These are phyloP conservation scores for Gymnoscopelus microlampas DNA, from an alignment of 2,797 vertebrate genomes.

Conservation along the genomic window DNA sequence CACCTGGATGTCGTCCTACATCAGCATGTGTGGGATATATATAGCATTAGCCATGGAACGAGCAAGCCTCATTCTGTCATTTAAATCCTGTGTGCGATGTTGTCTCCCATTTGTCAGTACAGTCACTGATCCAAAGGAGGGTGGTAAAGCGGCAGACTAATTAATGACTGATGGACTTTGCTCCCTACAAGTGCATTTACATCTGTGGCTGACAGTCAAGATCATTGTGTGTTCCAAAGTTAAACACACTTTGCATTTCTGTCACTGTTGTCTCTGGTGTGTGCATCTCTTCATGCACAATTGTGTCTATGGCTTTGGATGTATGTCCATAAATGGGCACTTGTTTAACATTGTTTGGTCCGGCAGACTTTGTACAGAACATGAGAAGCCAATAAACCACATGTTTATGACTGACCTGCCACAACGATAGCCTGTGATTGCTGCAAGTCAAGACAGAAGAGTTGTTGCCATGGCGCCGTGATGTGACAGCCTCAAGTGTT, in stretches of 20 bases:
- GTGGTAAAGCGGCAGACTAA: constrained; percentile 46
- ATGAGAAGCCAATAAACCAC: constrained; percentile 26
- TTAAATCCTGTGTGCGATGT: constrained; percentile 42
- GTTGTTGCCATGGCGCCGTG: constrained; percentile 23
- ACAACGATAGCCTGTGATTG: constrained; percentile 36
- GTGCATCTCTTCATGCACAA: constrained; percentile 16
- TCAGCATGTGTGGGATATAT: constrained; percentile 18
- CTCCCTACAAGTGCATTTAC: constrained; percentile 24
- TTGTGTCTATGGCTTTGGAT: not conserved
- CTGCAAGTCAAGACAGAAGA: constrained; percentile 14
- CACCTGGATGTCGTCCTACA: constrained; percentile 62
- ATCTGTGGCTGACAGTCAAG: constrained; percentile 16
- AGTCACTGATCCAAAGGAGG: constrained; percentile 43
- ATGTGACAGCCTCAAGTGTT: constrained; percentile 33
- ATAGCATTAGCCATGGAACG: constrained; percentile 34
- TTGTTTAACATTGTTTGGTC: not conserved
- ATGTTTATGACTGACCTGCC: constrained; percentile 45
- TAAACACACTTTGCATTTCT: not conserved
- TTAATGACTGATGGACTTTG: constrained; percentile 32
- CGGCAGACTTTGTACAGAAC: constrained; percentile 10
- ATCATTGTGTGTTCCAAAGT: constrained; percentile 26
- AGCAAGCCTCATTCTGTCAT: constrained; percentile 64
- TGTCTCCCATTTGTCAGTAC: constrained; percentile 45
- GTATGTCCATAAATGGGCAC: not conserved
- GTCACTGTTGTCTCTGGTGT: not conserved